Conservation (phyloP, 1,140 invertebrate species). For the Drusus annulatus region DNA sequence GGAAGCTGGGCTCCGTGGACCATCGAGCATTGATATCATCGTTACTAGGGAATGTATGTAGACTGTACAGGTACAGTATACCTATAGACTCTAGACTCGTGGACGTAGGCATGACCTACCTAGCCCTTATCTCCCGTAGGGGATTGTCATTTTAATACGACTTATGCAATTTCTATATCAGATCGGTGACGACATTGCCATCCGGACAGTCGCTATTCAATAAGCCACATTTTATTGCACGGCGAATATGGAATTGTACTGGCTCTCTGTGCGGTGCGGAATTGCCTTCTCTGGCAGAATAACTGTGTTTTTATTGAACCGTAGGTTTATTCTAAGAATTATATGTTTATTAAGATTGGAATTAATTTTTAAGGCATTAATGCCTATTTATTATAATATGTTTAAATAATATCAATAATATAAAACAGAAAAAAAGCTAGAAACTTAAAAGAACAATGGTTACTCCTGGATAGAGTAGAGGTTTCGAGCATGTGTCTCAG, state of each 20-base stretch:
- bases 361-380: background rate
- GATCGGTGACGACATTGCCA: constrained; percentile 43
- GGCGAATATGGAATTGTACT: background rate
- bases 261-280: background rate
- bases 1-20: constrained; percentile 33
- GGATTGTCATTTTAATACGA: constrained; percentile 50
- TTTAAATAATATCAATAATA: too few relatives aligned
- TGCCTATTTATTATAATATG: too few relatives aligned
- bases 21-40: constrained; percentile 41
- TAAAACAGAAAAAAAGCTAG: too few relatives aligned
- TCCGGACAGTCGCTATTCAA: constrained; percentile 23
- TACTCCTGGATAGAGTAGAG: too few relatives aligned
- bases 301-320: background rate
- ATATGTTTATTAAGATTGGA: background rate
- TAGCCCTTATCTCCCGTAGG: constrained; percentile 21
- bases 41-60: constrained; percentile 31
- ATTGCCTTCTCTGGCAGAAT: background rate
- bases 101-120: background rate
- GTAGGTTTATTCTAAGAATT: background rate
- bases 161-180: constrained; percentile 45
- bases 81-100: background rate
- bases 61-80: background rate
- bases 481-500: too few relatives aligned
- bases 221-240: constrained; percentile 26
- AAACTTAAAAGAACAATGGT: too few relatives aligned